Evolutionary conservation across 1,140 invertebrate species (phyloP).

Genomic region (Drosophila kepulauana): DNA sequence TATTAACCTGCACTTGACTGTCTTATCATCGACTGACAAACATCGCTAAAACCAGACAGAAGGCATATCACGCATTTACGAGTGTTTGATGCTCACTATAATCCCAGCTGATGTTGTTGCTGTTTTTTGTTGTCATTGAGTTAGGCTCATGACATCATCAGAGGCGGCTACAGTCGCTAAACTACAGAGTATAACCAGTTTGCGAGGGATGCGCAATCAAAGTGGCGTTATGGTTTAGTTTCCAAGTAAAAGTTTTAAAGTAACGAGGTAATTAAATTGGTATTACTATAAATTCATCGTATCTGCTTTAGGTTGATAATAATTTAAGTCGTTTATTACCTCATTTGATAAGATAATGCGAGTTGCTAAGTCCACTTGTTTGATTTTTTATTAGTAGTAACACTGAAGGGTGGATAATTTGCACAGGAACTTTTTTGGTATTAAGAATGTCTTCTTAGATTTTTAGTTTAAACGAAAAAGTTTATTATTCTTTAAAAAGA

Average conservation of each 20-base stretch:
- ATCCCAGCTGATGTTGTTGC: slow-evolving; percentile 60
- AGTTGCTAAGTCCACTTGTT: background rate
- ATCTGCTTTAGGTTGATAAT: background rate
- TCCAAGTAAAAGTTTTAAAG: no score
- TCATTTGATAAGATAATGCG: background rate
- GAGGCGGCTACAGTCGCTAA: slow-evolving; percentile 40
- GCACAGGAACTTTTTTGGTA: no score
- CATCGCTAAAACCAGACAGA: slow-evolving; percentile 16
- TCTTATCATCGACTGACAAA: slow-evolving; percentile 57
- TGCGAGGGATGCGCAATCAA: slow-evolving; percentile 44
- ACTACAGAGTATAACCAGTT: slow-evolving; percentile 61
- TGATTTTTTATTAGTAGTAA: no score
- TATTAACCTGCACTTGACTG: slow-evolving; percentile 63
- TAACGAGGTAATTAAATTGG: no score
- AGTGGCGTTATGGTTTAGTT: no score
- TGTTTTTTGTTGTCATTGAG: slow-evolving; percentile 40
- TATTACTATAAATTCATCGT: no score
- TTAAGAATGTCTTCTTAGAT: no score
- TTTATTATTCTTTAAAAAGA: no score
- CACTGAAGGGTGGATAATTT: no score
- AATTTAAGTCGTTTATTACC: background rate
- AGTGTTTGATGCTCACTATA: slow-evolving; percentile 9
- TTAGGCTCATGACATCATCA: slow-evolving; percentile 72
- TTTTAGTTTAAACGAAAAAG: no score
- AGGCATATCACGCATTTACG: slow-evolving; percentile 6